Evolutionary conservation across 2,797 vertebrate genomes (phyloP).

Genomic region (Neostethus bicornis): DNA sequence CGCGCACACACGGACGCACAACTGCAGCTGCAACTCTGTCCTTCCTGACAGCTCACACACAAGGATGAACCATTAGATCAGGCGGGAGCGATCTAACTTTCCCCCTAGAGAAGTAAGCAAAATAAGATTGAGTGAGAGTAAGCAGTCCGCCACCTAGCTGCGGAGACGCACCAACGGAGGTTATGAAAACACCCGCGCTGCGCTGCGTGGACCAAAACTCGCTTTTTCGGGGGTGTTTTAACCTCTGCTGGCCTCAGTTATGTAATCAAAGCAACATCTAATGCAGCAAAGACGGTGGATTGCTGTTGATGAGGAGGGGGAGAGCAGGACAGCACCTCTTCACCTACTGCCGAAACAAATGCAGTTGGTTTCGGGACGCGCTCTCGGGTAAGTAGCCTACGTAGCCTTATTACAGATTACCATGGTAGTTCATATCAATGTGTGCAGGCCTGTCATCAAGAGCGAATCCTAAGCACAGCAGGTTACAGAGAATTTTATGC

Average conservation of each 20-base stretch:
- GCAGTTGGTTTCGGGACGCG: conserved; percentile 78
- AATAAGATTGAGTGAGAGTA: conserved; percentile 45
- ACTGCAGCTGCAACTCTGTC: conserved; percentile 36
- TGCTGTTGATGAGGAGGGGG: conserved; percentile 40
- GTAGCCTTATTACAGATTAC: conserved; percentile 73
- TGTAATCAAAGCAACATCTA: conserved; percentile 69
- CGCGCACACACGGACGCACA: conserved; percentile 1
- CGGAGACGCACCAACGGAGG: conserved; percentile 63
- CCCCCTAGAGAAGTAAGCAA: conserved; percentile 55
- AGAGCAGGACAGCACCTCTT: conserved; percentile 67
- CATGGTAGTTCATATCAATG: conserved; percentile 68
- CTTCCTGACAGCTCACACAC: conserved; percentile 42
- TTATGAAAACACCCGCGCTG: conserved; percentile 80
- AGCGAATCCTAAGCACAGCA: conserved; percentile 43
- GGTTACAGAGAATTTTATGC: conserved; percentile 42
- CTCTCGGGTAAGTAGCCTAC: conserved; percentile 78
- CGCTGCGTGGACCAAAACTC: conserved; percentile 67
- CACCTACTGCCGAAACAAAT: conserved; percentile 64
- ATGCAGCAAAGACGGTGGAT: conserved; percentile 63
- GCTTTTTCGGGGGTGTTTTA: conserved; percentile 62
- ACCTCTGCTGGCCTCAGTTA: conserved; percentile 62
- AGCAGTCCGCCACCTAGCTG: conserved; percentile 77
- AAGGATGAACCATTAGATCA: conserved; percentile 51
- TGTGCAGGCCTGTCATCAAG: conserved; percentile 70
- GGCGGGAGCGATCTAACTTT: conserved; percentile 72